Evolutionary conservation across 2,888 invertebrate species (phyloP).

Genomic region (Nomada ferruginata): DNA sequence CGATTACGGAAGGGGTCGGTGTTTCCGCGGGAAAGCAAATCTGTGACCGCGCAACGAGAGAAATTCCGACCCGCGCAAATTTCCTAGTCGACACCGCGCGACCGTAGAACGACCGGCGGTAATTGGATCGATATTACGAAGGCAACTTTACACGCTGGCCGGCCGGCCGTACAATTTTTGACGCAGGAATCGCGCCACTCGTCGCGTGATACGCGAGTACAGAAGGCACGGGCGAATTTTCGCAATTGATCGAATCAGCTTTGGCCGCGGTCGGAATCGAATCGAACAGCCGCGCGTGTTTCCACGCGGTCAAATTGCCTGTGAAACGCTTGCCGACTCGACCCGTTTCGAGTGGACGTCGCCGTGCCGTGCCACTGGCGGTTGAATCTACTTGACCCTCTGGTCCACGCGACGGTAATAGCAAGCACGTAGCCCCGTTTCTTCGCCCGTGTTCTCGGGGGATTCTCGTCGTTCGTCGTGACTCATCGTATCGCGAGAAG

Average conservation of each 20-base stretch:
- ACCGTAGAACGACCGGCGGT: constrained; percentile 23
- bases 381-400: not conserved
- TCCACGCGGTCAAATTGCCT: constrained; percentile 49
- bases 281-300: constrained; percentile 43
- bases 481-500: too few relatives aligned
- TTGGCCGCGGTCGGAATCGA: constrained; percentile 26
- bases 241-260: constrained; percentile 59
- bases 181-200: constrained; percentile 36
- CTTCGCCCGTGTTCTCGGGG: too few relatives aligned
- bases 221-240: constrained; percentile 61
- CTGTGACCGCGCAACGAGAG: not conserved
- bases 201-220: constrained; percentile 43
- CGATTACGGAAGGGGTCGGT: not conserved
- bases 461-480: too few relatives aligned
- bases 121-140: constrained; percentile 51
- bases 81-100: constrained; percentile 17
- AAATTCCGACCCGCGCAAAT: constrained; percentile 19
- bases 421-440: too few relatives aligned
- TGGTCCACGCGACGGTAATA: not conserved
- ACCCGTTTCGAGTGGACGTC: constrained; percentile 32
- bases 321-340: constrained; percentile 45
- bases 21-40: too few relatives aligned
- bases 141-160: constrained; percentile 7
- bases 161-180: constrained; percentile 44
- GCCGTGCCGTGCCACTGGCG: not conserved